Base-by-base conservation (phyloP, 2,888 invertebrate genomes). In the Ichneumoninae sp. region DNA sequence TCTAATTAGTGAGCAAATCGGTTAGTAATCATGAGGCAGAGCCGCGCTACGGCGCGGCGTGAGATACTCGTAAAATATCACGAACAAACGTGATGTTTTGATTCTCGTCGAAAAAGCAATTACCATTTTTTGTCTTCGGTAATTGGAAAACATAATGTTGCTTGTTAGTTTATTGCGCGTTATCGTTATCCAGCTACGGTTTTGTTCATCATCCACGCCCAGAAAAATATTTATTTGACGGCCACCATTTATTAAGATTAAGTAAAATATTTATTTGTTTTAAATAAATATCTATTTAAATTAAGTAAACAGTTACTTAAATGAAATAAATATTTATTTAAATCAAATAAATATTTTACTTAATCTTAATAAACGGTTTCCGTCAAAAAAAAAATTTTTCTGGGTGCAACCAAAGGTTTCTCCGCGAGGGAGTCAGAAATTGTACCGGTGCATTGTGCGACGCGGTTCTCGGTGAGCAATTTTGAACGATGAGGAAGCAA, bases 1-100 rank as follows among this genome's bases (percentile, higher is more conserved):
- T 33, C 62, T 30, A 62, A 62, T 62, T 33, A 62, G 62, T 16
- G 16, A 62, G 62, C 33, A 62, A 62, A 62, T 62, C 16, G 30
- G 62, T n/a, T 33, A 62, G 30, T 30, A 33, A 33, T 33, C 30
- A 62, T n/a, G 30, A 26, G 30, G n/a, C 33, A 33, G 30, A 30
- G 62, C 30, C 30, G 13, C 16, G 33, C 33, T 1, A 5, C 6
- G 1, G 62, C 7, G 62, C 62, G 16, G 62, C 62, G 62, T 6
- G 30, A 30, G n/a, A 30, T 33, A 33, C 30, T 62, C 1, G 16
- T n/a, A n/a, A 30, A 62, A 62, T 62, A 26, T 7, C n/a, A 33
- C 16, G 33, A 62, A 62, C 44, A 47, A 47, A 47, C 16, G 16
- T 4, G 13, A 47, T 16, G 16, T 47, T 62, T 33, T 30, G 26